These are phyloP conservation scores for Heliconius ethilla DNA, from an alignment of 2,888 invertebrate species.

Conservation along the genomic window DNA sequence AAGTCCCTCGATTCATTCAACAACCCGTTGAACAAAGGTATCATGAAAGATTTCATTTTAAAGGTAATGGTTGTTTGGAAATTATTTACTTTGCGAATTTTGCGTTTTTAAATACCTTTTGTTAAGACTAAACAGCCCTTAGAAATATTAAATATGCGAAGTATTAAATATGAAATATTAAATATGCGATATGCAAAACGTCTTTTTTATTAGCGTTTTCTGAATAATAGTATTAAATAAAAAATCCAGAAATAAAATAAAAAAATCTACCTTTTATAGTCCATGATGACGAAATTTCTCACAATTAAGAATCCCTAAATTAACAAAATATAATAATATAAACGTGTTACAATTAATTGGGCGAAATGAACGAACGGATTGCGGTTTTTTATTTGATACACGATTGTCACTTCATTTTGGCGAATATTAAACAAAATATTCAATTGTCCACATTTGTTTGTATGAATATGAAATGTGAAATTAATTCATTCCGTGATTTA, in stretches of 20 bases:
- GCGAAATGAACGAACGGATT: background rate
- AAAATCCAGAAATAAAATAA: no score
- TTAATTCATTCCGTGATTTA: conserved; percentile 1
- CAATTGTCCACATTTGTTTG: background rate
- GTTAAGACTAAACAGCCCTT: background rate
- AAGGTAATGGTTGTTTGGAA: conserved; percentile 15
- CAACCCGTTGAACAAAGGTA: conserved; percentile 16
- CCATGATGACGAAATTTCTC: background rate
- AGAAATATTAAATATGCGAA: background rate
- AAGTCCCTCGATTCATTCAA: conserved; percentile 47
- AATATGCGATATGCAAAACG: no score
- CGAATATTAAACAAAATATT: conserved; percentile 5
- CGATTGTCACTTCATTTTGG: conserved; percentile 21
- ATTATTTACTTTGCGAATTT: background rate
- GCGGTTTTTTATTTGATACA: conserved; percentile 20
- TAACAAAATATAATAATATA: background rate
- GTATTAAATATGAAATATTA: background rate
- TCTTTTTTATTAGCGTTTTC: no score
- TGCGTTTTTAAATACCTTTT: background rate
- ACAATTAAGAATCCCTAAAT: background rate
- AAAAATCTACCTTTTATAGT: background rate
- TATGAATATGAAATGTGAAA: background rate
- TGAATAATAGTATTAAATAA: no score
- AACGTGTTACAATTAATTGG: background rate
- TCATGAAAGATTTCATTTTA: conserved; percentile 26